phyloP scores from a whole-genome alignment of 2,113 vertebrate species.

The Sinocyclocheilus grahami region DNA sequence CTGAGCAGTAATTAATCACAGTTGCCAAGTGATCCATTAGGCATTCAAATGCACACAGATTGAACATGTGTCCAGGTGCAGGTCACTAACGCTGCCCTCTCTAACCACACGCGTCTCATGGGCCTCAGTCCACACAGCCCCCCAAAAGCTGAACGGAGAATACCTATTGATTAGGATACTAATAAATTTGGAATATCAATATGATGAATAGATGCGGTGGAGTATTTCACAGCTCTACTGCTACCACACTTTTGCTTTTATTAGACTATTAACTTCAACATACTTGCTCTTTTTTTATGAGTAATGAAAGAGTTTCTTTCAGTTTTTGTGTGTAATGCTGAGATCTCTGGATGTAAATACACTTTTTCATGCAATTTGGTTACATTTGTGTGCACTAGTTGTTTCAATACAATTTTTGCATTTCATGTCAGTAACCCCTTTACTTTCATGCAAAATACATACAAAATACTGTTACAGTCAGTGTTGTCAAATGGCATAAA shows the following conservation, averaged over 20 bases:
- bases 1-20: conserved; percentile 55
- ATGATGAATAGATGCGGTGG: conserved; percentile 38
- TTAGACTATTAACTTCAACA: not conserved
- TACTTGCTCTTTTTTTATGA: not conserved
- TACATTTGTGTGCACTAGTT: not conserved
- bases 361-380: not conserved
- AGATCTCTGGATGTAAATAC: too few relatives aligned
- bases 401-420: not conserved
- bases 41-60: conserved; percentile 54
- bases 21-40: conserved; percentile 50
- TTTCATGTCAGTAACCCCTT: not conserved
- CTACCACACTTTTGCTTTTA: not conserved
- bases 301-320: not conserved
- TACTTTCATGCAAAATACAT: not conserved
- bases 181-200: conserved; percentile 54
- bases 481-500: not conserved
- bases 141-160: conserved; percentile 46
- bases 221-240: conserved; percentile 25
- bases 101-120: conserved; percentile 55
- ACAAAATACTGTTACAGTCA: too few relatives aligned
- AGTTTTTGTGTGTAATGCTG: not conserved
- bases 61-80: conserved; percentile 56
- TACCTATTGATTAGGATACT: conserved; percentile 50
- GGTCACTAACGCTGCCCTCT: conserved; percentile 56
- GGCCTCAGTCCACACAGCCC: conserved; percentile 47